These are phyloP conservation scores for Platalea minor DNA, from an alignment of 2,797 vertebrate species.

Conservation along the genomic window DNA sequence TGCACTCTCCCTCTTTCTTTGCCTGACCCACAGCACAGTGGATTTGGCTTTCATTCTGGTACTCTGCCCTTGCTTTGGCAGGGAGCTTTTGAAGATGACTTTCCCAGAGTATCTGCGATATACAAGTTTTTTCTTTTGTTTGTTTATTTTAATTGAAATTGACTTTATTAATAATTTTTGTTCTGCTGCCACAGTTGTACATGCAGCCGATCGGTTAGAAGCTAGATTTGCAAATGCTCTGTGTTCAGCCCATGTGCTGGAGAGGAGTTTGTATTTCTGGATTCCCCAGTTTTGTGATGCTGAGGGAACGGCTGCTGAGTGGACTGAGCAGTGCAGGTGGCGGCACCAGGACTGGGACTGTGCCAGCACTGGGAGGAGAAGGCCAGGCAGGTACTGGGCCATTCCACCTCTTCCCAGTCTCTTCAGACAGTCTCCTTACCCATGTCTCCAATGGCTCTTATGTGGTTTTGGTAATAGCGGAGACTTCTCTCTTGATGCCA, in stretches of 20 bases:
- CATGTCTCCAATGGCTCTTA: not conserved
- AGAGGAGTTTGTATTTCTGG: not conserved
- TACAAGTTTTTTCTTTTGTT: not conserved
- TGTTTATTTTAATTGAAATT: not conserved
- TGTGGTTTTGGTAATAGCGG: not conserved
- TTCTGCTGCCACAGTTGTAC: not conserved
- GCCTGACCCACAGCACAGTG: not conserved
- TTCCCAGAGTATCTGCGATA: not conserved
- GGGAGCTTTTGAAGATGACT: not conserved
- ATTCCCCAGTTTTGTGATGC: not conserved
- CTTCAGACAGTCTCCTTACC: not conserved
- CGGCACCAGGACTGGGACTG: not conserved
- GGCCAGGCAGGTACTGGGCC: not conserved
- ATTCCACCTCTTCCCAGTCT: not conserved
- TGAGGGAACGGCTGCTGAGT: not conserved
- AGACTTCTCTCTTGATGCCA: not conserved
- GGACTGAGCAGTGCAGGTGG: not conserved
- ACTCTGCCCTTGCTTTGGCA: conserved; percentile 2
- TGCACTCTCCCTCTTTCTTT: not conserved
- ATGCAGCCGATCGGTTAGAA: not conserved
- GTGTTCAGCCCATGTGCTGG: not conserved
- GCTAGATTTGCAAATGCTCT: not conserved
- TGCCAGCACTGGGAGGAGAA: not conserved
- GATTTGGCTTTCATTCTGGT: not conserved
- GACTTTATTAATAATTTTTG: not conserved